Evolutionary conservation across 2,797 vertebrate genomes (phyloP).

Genomic region (Anguilla pacifica): DNA sequence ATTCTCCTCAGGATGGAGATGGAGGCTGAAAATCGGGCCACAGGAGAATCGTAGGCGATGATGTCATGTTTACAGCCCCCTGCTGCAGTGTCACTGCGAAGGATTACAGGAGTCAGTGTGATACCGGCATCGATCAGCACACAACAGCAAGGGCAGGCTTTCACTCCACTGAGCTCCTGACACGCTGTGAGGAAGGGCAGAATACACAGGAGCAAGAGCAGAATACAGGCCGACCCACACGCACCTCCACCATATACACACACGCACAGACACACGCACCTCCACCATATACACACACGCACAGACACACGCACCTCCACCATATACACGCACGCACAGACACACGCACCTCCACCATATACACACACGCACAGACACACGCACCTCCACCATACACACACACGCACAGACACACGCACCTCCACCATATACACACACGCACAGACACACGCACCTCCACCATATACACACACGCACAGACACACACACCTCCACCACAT

Average conservation of each 20-base stretch:
- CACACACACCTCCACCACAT: no score
- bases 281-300: no score
- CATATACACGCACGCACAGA: no score
- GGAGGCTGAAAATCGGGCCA: slow-evolving; percentile 44
- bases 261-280: background rate
- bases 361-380: no score
- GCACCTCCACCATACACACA: no score
- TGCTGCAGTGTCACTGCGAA: background rate
- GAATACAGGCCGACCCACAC: background rate
- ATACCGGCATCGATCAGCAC: background rate
- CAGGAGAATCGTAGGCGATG: background rate
- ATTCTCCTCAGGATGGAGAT: slow-evolving; percentile 56
- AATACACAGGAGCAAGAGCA: background rate
- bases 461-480: no score
- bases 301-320: no score
- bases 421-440: no score
- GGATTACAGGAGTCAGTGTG: background rate
- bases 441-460: no score
- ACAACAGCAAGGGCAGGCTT: background rate
- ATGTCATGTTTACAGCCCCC: slow-evolving; percentile 5
- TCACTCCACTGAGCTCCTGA: background rate
- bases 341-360: no score
- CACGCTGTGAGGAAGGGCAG: background rate
- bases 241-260: background rate
- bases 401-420: no score